Percentiles rank a stretch among this genome's conserved stretches.
Evolutionary conservation across 2,797 vertebrate species (phyloP).

Genomic region (Synaphobranchus kaupii): DNA sequence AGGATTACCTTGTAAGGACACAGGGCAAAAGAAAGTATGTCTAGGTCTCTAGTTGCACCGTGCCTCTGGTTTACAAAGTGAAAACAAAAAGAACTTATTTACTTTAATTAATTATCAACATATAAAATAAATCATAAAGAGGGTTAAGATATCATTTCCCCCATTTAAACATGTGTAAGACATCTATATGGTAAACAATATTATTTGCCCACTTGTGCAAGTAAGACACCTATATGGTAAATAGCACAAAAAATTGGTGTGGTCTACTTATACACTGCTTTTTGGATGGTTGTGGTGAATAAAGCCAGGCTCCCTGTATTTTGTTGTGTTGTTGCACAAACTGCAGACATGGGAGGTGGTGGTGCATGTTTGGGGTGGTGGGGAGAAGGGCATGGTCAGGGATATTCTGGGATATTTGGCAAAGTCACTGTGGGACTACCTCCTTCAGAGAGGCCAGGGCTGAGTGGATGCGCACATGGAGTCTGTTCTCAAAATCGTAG

Average conservation of each 20-base stretch:
- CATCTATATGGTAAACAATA: conserved; percentile 11
- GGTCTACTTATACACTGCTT: neutral
- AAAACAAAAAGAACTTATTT: neutral
- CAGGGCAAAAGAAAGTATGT: neutral
- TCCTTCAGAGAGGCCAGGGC: conserved; percentile 87
- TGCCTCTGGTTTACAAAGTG: neutral
- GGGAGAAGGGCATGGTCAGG: neutral
- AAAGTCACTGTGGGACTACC: conserved; percentile 80
- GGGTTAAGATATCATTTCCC: neutral
- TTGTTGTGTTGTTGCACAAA: neutral
- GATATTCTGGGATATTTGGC: neutral
- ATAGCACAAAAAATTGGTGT: neutral
- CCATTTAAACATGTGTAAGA: neutral
- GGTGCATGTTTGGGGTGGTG: neutral
- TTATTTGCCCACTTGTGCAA: neutral
- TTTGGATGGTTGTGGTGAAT: neutral
- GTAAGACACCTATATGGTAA: neutral
- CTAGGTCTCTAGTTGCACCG: neutral
- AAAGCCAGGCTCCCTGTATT: neutral
- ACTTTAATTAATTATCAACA: neutral
- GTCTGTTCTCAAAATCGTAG: conserved; percentile 97
- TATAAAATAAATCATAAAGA: neutral
- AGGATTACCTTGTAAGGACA: neutral
- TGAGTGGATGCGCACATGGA: conserved; percentile 95
- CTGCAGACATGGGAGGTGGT: neutral